A percentile compares a stretch with the other conserved stretches of the same genome.
Conservation (phyloP, 2,113 vertebrate species). For the Phyllostomus hastatus region DNA sequence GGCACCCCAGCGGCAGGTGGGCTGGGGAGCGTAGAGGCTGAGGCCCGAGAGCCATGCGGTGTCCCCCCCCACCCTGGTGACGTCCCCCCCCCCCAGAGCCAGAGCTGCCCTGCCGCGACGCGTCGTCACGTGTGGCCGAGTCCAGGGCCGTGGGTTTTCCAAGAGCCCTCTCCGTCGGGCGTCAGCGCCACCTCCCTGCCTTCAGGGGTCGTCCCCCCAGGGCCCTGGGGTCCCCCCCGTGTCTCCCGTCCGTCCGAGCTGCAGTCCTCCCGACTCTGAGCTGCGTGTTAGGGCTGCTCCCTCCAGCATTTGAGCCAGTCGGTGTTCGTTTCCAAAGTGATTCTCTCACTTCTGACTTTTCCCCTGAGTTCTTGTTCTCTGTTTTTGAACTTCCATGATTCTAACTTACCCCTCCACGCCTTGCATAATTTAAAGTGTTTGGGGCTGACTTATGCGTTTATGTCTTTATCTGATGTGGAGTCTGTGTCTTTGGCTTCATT, state of each 20-base stretch:
- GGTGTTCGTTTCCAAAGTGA: slow-evolving; percentile 36
- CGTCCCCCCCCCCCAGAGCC: neutral
- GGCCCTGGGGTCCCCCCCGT: neutral
- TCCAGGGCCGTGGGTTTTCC: neutral
- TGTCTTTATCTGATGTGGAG: neutral
- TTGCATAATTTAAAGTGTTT: slow-evolving; percentile 58
- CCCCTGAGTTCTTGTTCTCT: slow-evolving; percentile 19
- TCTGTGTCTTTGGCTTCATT: slow-evolving; percentile 9
- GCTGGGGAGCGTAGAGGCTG: neutral
- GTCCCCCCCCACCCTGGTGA: rapidly evolving
- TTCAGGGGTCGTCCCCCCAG: neutral
- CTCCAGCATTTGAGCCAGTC: neutral
- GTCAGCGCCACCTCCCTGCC: no score
- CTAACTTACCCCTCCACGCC: slow-evolving; percentile 16
- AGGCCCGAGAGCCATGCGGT: neutral
- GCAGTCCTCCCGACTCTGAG: neutral
- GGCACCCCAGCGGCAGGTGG: neutral
- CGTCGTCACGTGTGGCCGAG: no score
- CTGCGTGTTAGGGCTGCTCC: neutral
- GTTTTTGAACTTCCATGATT: slow-evolving; percentile 41
- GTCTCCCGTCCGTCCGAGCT: neutral
- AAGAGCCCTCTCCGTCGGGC: no score
- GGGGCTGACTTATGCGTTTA: slow-evolving; percentile 17
- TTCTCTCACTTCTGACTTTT: neutral
- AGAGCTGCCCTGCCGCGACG: no score